Percentiles rank a stretch among this genome's conserved stretches.
phyloP scores from a whole-genome alignment of 1,140 invertebrate genomes.

The Drosophila carrolli region DNA sequence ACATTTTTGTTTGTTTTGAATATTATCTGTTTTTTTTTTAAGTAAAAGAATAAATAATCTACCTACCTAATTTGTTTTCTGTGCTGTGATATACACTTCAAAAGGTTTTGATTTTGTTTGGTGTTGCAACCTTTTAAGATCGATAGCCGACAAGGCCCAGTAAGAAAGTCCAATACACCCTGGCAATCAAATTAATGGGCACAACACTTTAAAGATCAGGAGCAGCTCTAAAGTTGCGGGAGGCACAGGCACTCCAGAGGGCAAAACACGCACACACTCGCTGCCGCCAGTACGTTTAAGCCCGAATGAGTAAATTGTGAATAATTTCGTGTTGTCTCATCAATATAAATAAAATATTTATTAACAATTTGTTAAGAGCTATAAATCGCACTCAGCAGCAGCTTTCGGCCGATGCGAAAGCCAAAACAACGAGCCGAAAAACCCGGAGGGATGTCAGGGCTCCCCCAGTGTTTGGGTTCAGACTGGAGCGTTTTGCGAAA shows the following conservation, averaged over 20 bases:
- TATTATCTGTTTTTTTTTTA: too few relatives aligned
- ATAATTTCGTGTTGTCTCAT: conserved; percentile 79
- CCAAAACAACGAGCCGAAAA: conserved; percentile 5
- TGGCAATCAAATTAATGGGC: conserved; percentile 1
- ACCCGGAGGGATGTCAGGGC: conserved; percentile 9
- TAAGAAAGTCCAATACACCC: conserved; percentile 2
- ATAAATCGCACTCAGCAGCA: conserved; percentile 74
- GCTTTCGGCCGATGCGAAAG: conserved; percentile 31
- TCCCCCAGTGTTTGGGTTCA: conserved; percentile 35
- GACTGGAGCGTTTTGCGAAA: conserved; percentile 14
- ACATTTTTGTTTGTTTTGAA: too few relatives aligned
- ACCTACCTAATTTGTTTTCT: too few relatives aligned
- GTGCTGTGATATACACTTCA: too few relatives aligned
- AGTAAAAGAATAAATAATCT: too few relatives aligned
- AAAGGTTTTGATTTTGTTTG: too few relatives aligned
- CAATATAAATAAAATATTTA: conserved; percentile 83
- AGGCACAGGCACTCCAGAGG: conserved; percentile 9
- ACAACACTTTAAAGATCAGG: conserved; percentile 38
- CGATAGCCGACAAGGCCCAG: too few relatives aligned
- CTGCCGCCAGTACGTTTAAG: conserved; percentile 1
- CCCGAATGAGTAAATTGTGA: conserved; percentile 64
- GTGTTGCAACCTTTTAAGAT: too few relatives aligned
- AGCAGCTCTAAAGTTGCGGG: conserved; percentile 37
- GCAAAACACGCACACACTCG: conserved; percentile 20
- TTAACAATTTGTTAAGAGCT: conserved; percentile 81